Base-by-base conservation (phyloP, 2,113 vertebrate genomes). In the Eulemur macaco region DNA sequence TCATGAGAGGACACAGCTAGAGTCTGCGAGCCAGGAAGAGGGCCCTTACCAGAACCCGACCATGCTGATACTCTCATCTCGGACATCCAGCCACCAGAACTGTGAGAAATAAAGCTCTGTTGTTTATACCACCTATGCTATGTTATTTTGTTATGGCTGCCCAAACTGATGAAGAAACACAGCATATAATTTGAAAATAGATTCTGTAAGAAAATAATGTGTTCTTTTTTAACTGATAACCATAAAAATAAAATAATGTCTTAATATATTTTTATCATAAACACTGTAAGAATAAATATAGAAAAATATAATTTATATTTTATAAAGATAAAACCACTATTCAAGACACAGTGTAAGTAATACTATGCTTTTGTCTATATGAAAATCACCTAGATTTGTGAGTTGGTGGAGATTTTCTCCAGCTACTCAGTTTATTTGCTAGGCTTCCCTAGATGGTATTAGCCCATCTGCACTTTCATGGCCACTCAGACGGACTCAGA, bases 181-280 rank as follows among this genome's bases (percentile, higher is more conserved):
- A 77, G 17, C 2, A 52, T 25, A 50, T 42, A 86, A 45, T 47
- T 83, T 86, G 11, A 27, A 60, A 52, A 47, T 31, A 89, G 8
- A 68, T n/a, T 69, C 5, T 31, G 0, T 89, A 92, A 81, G 34
- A 84, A 76, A 14, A 64, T n/a, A 45, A 71, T 86, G 10, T 45
- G 27, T 0, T 68, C 0, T 45, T 80, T 58, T 31, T 69, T 68
- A 84, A 84, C 1, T 50, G 14, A 87, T 80, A 73, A 13, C 3
- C 58, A 89, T 69, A 91, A 81, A 91, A 88, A 27, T 54, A 81
- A 81, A 88, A 27, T 54, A 50, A 77, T 83, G 5, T 0, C 6
- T 47, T 73, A 82, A 68, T 11, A 6, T 63, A 45, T 20, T 90
- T 60, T 73, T 21, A 80, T 52, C 7, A 80, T 87, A 68, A 94